These are phyloP conservation scores for Xerus inauris DNA, from an alignment of 2,113 vertebrate genomes.

Conservation along the genomic window DNA sequence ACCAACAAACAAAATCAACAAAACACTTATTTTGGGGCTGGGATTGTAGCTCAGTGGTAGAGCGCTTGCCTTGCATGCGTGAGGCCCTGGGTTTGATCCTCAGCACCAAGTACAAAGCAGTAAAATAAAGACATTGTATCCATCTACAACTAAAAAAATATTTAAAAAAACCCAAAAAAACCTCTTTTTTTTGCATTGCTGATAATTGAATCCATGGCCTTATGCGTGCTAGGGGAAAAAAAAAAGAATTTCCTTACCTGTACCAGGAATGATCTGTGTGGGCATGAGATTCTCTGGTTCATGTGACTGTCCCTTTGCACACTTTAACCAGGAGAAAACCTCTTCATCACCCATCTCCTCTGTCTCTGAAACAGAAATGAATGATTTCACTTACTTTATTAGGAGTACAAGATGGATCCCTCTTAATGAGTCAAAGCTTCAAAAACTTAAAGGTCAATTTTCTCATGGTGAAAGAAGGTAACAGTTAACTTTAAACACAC, in stretches of 20 bases:
- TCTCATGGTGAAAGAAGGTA: slow-evolving; percentile 17
- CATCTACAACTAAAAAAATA: no score
- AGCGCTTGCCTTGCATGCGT: no score
- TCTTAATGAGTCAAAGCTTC: slow-evolving; percentile 7
- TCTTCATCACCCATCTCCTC: slow-evolving; percentile 96
- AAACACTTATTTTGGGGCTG: no score
- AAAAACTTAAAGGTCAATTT: slow-evolving; percentile 23
- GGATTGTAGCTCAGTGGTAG: no score
- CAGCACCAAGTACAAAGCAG: no score
- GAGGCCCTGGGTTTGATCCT: no score
- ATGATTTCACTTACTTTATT: slow-evolving; percentile 45
- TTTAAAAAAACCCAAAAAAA: no score
- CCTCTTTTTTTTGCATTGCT: no score
- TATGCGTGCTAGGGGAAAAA: not conserved
- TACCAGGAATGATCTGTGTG: slow-evolving; percentile 98
- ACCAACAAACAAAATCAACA: no score
- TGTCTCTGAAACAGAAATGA: slow-evolving; percentile 87
- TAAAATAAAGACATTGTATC: no score
- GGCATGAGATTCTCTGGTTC: slow-evolving; percentile 99
- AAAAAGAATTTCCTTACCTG: slow-evolving; percentile 88
- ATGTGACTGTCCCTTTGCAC: slow-evolving; percentile 98
- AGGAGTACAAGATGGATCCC: not conserved
- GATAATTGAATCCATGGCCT: no score
- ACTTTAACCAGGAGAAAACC: slow-evolving; percentile 98
- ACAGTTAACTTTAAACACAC: slow-evolving; percentile 4